These are phyloP conservation scores for Opisthograptis luteolata DNA, from an alignment of 2,888 invertebrate genomes.

Conservation along the genomic window DNA sequence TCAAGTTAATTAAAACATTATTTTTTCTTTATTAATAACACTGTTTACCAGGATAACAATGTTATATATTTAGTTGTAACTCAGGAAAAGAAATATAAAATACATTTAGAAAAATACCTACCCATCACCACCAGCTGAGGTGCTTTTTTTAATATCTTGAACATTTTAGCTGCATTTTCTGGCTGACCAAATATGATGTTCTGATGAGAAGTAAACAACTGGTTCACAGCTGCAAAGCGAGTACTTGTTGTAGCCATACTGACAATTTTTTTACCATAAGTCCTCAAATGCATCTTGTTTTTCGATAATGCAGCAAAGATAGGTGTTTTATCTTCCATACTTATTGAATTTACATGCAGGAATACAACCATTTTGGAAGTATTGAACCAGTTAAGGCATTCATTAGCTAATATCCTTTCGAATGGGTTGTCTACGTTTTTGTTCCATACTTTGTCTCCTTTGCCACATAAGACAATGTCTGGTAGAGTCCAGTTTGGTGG, in stretches of 20 bases:
- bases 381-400: slow-evolving; percentile 88
- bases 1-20: no score
- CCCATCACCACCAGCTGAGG: slow-evolving; percentile 89
- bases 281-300: slow-evolving; percentile 88
- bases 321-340: slow-evolving; percentile 86
- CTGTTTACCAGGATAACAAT: no score
- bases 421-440: slow-evolving; percentile 87
- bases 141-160: slow-evolving; percentile 87
- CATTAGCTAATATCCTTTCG: slow-evolving; percentile 88
- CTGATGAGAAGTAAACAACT: slow-evolving; percentile 86
- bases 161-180: slow-evolving; percentile 83
- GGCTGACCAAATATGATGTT: slow-evolving; percentile 89
- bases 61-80: no score
- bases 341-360: slow-evolving; percentile 89
- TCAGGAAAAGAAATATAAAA: no score
- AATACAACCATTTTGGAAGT: slow-evolving; percentile 89
- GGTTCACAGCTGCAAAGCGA: slow-evolving; percentile 86
- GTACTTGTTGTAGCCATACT: slow-evolving; percentile 87
- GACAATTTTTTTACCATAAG: slow-evolving; percentile 87
- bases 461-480: slow-evolving; percentile 80
- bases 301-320: slow-evolving; percentile 86
- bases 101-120: slow-evolving; percentile 47
- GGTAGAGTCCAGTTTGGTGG: slow-evolving; percentile 73
- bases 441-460: slow-evolving; percentile 47
- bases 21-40: no score